Percentiles rank a stretch among this genome's conserved stretches.
These are phyloP conservation scores for Iguana delicatissima DNA, from an alignment of 2,797 vertebrate species.

Conservation along the genomic window DNA sequence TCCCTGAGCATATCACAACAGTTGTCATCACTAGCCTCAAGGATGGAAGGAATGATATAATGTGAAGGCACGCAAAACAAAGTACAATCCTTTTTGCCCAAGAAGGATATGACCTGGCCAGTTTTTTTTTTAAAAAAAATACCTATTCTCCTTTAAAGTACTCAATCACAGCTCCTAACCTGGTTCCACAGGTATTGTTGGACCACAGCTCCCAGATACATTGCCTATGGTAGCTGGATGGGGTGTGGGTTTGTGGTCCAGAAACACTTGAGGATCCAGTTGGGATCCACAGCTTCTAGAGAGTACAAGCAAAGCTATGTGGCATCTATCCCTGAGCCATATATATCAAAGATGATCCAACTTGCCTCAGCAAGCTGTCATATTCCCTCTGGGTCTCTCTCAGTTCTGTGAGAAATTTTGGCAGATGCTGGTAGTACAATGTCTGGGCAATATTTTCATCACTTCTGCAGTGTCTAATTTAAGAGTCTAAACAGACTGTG, in stretches of 20 bases:
- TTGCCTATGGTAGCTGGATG: too few relatives aligned
- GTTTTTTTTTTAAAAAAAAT: background rate
- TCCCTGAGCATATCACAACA: background rate
- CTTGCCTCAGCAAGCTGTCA: background rate
- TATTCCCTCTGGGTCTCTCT: too few relatives aligned
- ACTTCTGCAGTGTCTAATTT: background rate
- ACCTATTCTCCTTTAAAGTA: background rate
- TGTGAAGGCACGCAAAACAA: background rate
- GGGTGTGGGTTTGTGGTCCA: too few relatives aligned
- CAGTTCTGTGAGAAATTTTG: background rate
- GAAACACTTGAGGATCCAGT: too few relatives aligned
- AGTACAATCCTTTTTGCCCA: background rate
- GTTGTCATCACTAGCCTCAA: background rate
- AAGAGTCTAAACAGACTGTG: background rate
- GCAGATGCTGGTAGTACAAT: background rate
- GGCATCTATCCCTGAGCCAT: background rate
- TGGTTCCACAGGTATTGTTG: background rate
- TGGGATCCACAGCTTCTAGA: background rate
- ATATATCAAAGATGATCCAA: background rate
- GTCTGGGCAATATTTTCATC: background rate
- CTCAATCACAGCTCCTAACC: background rate
- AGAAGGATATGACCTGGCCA: background rate
- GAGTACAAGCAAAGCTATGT: background rate
- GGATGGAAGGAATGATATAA: background rate
- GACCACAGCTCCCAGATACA: background rate